Conservation (phyloP, 2,113 vertebrate species). For the Ptyas mucosa region DNA sequence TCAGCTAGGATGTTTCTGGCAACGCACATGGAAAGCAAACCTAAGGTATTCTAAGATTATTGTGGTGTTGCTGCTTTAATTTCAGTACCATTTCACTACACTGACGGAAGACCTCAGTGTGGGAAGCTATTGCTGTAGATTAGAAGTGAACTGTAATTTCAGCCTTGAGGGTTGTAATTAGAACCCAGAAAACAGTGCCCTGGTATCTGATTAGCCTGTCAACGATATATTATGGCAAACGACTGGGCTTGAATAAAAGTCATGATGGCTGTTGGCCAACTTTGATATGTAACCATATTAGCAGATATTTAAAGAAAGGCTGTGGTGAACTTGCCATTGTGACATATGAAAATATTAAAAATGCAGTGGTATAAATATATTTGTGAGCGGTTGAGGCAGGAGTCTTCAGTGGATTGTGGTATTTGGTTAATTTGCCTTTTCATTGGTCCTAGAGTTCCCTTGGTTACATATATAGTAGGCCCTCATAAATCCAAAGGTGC, state of each 20-base stretch:
- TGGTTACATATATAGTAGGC: background rate
- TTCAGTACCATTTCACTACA: background rate
- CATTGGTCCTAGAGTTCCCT: background rate
- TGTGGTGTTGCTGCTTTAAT: background rate
- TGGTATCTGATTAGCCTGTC: conserved; percentile 18
- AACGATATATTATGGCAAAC: conserved; percentile 8
- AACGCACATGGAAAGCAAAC: background rate
- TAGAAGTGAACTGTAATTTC: conserved; percentile 22
- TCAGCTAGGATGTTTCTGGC: no score
- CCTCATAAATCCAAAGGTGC: background rate
- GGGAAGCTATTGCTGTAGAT: background rate
- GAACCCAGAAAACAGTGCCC: conserved; percentile 14
- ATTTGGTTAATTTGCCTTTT: background rate
- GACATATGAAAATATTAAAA: background rate
- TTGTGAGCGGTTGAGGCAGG: background rate
- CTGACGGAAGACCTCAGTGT: background rate
- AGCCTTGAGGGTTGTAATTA: conserved; percentile 15
- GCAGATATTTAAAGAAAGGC: background rate
- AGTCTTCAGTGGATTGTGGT: background rate
- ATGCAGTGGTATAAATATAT: background rate
- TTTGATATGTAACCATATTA: background rate
- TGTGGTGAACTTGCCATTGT: background rate
- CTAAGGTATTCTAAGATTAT: background rate
- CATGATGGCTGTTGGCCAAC: background rate
- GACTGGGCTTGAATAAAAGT: background rate